Conservation (phyloP, 92 coral and sea anemone genomes). For the Parazoanthus swiftii region DNA sequence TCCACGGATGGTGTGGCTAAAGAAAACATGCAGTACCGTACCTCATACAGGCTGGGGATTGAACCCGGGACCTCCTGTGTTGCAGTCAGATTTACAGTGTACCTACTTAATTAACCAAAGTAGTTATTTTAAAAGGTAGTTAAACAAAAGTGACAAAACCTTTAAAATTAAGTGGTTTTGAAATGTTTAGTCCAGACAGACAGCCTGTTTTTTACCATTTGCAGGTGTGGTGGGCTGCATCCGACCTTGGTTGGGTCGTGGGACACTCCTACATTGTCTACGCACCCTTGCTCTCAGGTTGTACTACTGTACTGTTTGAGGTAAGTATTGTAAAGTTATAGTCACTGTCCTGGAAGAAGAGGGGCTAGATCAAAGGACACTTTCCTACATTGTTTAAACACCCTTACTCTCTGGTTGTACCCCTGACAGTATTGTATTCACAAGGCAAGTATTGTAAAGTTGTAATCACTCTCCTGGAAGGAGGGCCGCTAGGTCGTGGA, state of each 20-base stretch:
- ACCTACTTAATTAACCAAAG: too few species aligned
- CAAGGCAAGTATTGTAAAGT: conserved; percentile 57
- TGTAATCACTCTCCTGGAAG: too few species aligned
- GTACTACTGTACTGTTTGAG: conserved; percentile 93
- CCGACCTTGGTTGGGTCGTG: conserved; percentile 99
- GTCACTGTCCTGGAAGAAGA: neutral
- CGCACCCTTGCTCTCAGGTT: conserved; percentile 86
- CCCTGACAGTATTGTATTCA: conserved; percentile 52
- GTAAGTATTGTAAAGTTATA: conserved; percentile 39
- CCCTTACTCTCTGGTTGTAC: conserved; percentile 92
- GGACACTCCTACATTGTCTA: conserved; percentile 98
- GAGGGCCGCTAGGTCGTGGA: conserved; percentile 90
- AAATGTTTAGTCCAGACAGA: too few species aligned
- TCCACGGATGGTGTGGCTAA: too few species aligned
- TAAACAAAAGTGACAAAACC: too few species aligned
- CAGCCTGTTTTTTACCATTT: neutral
- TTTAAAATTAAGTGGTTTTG: too few species aligned
- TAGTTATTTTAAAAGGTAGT: too few species aligned
- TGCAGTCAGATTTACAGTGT: too few species aligned
- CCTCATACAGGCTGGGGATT: too few species aligned
- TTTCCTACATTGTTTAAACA: conserved; percentile 86
- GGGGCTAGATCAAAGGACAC: conserved; percentile 93
- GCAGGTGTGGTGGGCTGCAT: conserved; percentile 99
- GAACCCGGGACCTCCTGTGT: too few species aligned
- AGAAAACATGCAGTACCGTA: too few species aligned